Conservation (phyloP, 92 coral and sea anemone species). For the Micromussa lordhowensis region DNA sequence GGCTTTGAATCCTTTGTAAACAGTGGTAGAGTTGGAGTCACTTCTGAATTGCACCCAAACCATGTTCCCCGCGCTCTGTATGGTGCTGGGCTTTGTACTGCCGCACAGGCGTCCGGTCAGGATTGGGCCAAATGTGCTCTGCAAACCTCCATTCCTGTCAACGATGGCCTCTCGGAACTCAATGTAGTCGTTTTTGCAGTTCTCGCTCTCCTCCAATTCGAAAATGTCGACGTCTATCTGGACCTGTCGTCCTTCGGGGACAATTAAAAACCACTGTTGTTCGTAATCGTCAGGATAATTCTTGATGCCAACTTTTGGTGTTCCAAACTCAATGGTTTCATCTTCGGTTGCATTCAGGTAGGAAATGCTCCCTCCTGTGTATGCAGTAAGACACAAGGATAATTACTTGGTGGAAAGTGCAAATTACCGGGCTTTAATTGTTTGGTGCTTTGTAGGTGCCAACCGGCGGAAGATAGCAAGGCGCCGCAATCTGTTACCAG, state of each 20-base stretch:
- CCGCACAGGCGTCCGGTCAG: constrained; percentile 3
- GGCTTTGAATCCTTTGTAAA: constrained; percentile 23
- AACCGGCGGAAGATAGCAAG: no score
- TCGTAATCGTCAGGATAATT: neutral
- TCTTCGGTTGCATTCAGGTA: constrained; percentile 11
- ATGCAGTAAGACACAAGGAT: no score
- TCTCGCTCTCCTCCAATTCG: constrained; percentile 10
- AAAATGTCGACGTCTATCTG: neutral
- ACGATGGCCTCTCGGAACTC: constrained; percentile 1
- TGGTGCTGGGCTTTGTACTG: neutral
- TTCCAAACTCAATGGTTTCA: constrained; percentile 12
- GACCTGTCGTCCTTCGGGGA: constrained; percentile 20
- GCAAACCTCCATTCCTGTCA: no score
- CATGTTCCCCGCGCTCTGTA: constrained; percentile 16
- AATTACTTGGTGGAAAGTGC: neutral
- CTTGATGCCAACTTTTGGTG: neutral
- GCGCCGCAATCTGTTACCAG: no score
- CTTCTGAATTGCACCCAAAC: constrained; percentile 8
- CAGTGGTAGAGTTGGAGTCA: neutral
- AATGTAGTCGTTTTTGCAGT: constrained; percentile 14
- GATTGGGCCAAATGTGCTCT: constrained; percentile 1
- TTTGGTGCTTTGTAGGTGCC: no score
- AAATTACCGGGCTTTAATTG: neutral
- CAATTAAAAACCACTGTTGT: neutral
- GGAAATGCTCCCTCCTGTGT: neutral